A percentile compares a stretch with the other conserved stretches of the same genome.
phyloP scores from a whole-genome alignment of 1,140 invertebrate species.

The Dendroctonus valens region DNA sequence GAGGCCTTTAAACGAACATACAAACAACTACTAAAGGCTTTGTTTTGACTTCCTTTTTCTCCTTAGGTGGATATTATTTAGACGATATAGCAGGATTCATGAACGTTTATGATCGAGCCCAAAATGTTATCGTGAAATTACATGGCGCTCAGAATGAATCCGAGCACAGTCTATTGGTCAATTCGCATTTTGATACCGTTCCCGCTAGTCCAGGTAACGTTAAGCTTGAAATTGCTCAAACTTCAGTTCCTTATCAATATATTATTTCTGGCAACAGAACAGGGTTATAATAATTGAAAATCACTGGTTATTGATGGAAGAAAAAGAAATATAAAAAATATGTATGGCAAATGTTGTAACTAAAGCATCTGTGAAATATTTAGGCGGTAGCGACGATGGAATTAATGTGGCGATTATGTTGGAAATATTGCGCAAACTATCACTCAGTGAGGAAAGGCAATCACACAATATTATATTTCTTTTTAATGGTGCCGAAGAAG shows the following conservation, averaged over 20 bases:
- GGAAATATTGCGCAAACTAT: slow-evolving; percentile 65
- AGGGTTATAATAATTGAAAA: too few species aligned
- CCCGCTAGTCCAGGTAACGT: slow-evolving; percentile 62
- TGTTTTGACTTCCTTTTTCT: too few species aligned
- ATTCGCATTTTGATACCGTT: slow-evolving; percentile 82
- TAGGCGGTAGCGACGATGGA: slow-evolving; percentile 73
- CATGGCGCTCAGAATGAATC: slow-evolving; percentile 52
- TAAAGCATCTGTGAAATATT: slow-evolving; percentile 5
- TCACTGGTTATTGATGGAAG: too few species aligned
- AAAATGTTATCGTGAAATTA: slow-evolving; percentile 47
- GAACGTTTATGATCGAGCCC: slow-evolving; percentile 56
- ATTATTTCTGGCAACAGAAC: too few species aligned
- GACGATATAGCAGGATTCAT: slow-evolving; percentile 49
- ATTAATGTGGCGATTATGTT: slow-evolving; percentile 75
- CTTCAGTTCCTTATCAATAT: too few species aligned
- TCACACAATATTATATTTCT: slow-evolving; percentile 68
- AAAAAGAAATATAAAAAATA: too few species aligned
- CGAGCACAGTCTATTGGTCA: slow-evolving; percentile 64
- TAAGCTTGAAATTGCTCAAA: too few species aligned
- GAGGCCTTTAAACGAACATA: too few species aligned
- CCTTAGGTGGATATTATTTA: slow-evolving; percentile 49
- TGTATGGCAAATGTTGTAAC: too few species aligned
- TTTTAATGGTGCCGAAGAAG: slow-evolving; percentile 80
- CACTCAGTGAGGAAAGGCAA: slow-evolving; percentile 54
- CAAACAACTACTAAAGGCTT: too few species aligned